These are phyloP conservation scores for Synanceia verrucosa DNA, from an alignment of 2,797 vertebrate genomes.

Conservation along the genomic window DNA sequence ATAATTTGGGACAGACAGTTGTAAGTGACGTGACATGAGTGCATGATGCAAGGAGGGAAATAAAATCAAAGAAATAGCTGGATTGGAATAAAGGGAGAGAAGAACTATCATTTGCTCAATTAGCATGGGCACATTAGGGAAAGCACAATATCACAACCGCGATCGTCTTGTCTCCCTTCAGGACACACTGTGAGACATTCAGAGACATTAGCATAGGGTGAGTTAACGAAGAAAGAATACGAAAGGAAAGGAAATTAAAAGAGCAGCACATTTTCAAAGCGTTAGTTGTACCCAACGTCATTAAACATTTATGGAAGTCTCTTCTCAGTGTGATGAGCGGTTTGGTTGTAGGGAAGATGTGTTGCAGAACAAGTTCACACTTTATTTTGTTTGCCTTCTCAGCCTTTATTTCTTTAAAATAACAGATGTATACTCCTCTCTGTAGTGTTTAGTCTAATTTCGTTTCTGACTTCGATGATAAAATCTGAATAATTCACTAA, in stretches of 20 bases:
- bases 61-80: constrained; percentile 76
- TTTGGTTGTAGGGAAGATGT: constrained; percentile 90
- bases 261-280: constrained; percentile 97
- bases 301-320: constrained; percentile 98
- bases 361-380: constrained; percentile 81
- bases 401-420: constrained; percentile 3
- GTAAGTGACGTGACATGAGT: constrained; percentile 92
- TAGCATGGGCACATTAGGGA: constrained; percentile 92
- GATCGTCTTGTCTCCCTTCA: constrained; percentile 89
- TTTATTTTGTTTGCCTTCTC: constrained; percentile 59
- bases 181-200: constrained; percentile 93
- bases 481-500: neutral
- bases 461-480: neutral
- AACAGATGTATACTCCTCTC: constrained; percentile 1
- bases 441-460: constrained; percentile 1
- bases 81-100: constrained; percentile 41
- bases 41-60: constrained; percentile 92
- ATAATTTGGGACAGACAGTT: constrained; percentile 85
- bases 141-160: constrained; percentile 92
- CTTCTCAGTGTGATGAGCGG: constrained; percentile 89
- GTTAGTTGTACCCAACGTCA: constrained; percentile 90
- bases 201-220: constrained; percentile 89
- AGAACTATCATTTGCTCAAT: constrained; percentile 89
- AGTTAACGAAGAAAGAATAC: constrained; percentile 90
- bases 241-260: constrained; percentile 85